These are phyloP conservation scores for Psilanteris sp. DNA, from an alignment of 1,140 invertebrate species.

Conservation along the genomic window DNA sequence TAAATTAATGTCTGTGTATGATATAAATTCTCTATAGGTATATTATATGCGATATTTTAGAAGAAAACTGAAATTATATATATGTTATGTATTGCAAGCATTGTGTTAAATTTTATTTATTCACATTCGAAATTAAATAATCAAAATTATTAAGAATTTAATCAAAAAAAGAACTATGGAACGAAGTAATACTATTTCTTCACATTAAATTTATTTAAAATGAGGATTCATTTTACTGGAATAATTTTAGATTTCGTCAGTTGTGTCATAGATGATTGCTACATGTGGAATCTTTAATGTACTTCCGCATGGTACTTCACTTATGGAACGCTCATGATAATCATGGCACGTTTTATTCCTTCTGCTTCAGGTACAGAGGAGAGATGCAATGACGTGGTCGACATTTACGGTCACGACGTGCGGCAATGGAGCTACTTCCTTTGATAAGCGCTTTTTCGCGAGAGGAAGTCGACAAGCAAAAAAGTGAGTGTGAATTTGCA, in stretches of 20 bases:
- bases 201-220: too few relatives aligned
- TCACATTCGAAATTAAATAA: too few relatives aligned
- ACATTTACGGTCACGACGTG: conserved; percentile 49
- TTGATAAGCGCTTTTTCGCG: conserved; percentile 45
- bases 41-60: too few relatives aligned
- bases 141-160: too few relatives aligned
- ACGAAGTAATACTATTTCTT: too few relatives aligned
- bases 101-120: too few relatives aligned
- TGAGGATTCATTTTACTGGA: conserved; percentile 31
- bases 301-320: conserved; percentile 58
- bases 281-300: conserved; percentile 67
- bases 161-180: too few relatives aligned
- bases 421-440: conserved; percentile 43
- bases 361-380: conserved; percentile 37
- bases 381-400: conserved; percentile 40
- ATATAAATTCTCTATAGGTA: too few relatives aligned
- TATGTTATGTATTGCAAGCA: too few relatives aligned
- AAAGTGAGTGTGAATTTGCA: conserved; percentile 47
- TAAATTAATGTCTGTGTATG: too few relatives aligned
- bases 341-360: conserved; percentile 62
- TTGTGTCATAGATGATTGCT: conserved; percentile 36
- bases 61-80: too few relatives aligned
- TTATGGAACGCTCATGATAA: conserved; percentile 65
- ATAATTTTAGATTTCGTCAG: conserved; percentile 66
- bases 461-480: conserved; percentile 33